A percentile compares a stretch with the other conserved stretches of the same genome.
phyloP scores from a whole-genome alignment of 1,140 invertebrate genomes.

The Trachymyrmex septentrionalis region DNA sequence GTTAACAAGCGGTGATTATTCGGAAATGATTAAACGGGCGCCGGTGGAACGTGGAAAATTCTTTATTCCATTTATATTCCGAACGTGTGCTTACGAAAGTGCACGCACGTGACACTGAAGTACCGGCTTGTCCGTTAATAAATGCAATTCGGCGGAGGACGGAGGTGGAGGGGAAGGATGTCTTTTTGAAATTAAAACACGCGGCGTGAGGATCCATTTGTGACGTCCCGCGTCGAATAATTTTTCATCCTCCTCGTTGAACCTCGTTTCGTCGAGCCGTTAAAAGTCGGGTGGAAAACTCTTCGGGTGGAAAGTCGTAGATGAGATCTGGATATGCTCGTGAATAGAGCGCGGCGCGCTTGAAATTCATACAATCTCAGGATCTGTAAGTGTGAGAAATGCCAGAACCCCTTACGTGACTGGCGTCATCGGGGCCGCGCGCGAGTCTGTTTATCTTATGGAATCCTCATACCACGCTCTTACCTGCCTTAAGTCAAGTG shows the following conservation, averaged over 20 bases:
- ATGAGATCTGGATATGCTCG: conserved; percentile 14
- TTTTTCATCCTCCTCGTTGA: neutral
- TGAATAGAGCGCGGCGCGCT: conserved; percentile 29
- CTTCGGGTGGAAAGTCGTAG: neutral
- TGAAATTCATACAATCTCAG: conserved; percentile 54
- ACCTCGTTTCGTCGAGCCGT: neutral
- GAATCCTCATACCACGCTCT: conserved; percentile 62
- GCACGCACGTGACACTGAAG: neutral
- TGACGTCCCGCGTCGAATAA: neutral
- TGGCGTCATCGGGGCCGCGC: conserved; percentile 3
- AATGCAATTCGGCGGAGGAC: neutral
- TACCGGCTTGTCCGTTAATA: neutral
- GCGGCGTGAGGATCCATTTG: neutral
- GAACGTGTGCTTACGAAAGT: neutral
- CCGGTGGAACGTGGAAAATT: neutral
- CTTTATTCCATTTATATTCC: neutral
- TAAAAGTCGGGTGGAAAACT: neutral
- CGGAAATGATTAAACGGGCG: neutral
- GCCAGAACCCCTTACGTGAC: conserved; percentile 56
- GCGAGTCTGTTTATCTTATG: conserved; percentile 52
- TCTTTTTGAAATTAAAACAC: neutral
- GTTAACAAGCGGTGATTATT: neutral
- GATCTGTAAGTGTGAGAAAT: conserved; percentile 52
- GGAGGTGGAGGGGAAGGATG: too few species aligned
- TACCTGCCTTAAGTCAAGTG: conserved; percentile 70